These are phyloP conservation scores for Dolichotis patagonum DNA, from an alignment of 2,113 vertebrate genomes.

Conservation along the genomic window DNA sequence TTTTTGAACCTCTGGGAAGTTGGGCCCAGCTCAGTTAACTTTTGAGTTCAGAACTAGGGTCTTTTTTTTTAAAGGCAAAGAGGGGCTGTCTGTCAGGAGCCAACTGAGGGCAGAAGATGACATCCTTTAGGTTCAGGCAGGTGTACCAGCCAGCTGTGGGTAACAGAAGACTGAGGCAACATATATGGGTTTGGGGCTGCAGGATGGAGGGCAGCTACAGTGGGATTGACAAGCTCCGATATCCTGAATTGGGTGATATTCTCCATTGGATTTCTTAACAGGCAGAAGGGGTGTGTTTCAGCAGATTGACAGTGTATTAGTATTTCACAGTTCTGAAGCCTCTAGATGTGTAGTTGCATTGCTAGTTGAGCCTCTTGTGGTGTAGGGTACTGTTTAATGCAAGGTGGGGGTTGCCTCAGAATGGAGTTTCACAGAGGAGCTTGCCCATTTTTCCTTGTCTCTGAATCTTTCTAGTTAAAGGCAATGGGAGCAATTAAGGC, in stretches of 20 bases:
- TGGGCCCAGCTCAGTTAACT: background rate
- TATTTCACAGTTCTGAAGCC: background rate
- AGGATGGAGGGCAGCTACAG: background rate
- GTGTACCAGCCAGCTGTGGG: background rate
- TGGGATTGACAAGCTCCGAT: background rate
- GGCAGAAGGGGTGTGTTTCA: background rate
- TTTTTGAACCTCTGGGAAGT: background rate
- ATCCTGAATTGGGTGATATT: background rate
- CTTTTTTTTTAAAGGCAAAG: background rate
- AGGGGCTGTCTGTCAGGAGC: background rate
- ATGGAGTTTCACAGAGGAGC: background rate
- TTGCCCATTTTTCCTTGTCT: background rate
- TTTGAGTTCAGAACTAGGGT: background rate
- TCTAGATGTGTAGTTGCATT: background rate
- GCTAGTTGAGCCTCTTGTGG: background rate
- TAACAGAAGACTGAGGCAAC: background rate
- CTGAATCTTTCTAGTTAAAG: background rate
- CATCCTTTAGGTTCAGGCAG: background rate
- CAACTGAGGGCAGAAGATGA: background rate
- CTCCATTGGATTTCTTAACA: background rate
- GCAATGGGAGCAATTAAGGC: background rate
- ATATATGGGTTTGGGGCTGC: background rate
- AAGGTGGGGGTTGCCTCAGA: background rate
- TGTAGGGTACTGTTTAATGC: background rate
- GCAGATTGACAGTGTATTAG: background rate